phyloP scores from a whole-genome alignment of 2,113 vertebrate species.

The Upupa epops region DNA sequence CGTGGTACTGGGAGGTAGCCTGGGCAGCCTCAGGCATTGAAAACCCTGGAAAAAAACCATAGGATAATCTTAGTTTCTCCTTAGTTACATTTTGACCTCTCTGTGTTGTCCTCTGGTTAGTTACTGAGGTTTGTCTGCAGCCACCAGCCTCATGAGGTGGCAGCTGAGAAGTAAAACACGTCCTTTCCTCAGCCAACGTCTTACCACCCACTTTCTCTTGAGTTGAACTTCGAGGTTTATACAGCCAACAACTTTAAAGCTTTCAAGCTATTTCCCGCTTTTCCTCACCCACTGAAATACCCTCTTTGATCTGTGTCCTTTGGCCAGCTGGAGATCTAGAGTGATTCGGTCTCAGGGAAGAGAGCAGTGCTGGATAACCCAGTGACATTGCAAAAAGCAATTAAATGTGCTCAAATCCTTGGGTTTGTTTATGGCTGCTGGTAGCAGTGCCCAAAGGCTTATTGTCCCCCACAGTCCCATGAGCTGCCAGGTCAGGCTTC shows the following conservation, averaged over 20 bases:
- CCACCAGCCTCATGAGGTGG: background rate
- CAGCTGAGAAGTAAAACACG: background rate
- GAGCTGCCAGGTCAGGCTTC: background rate
- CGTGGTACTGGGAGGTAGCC: background rate
- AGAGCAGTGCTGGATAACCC: background rate
- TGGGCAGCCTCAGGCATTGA: background rate
- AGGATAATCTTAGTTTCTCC: background rate
- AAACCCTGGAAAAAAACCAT: background rate
- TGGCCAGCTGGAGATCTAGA: background rate
- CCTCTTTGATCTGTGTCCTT: background rate
- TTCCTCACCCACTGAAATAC: background rate
- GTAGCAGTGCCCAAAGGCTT: background rate
- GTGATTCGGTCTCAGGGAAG: background rate
- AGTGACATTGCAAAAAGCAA: background rate
- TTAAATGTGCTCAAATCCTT: slow-evolving; percentile 17
- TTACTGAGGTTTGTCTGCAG: background rate
- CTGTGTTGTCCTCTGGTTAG: background rate
- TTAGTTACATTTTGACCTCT: background rate
- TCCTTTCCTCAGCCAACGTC: background rate
- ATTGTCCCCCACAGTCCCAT: background rate
- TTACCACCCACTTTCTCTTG: background rate
- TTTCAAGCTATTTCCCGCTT: background rate
- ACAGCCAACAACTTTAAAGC: background rate
- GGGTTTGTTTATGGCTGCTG: slow-evolving; percentile 1
- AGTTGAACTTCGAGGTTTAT: background rate